These are phyloP conservation scores for Moxostoma hubbsi DNA, from an alignment of 2,797 vertebrate genomes.

Conservation along the genomic window DNA sequence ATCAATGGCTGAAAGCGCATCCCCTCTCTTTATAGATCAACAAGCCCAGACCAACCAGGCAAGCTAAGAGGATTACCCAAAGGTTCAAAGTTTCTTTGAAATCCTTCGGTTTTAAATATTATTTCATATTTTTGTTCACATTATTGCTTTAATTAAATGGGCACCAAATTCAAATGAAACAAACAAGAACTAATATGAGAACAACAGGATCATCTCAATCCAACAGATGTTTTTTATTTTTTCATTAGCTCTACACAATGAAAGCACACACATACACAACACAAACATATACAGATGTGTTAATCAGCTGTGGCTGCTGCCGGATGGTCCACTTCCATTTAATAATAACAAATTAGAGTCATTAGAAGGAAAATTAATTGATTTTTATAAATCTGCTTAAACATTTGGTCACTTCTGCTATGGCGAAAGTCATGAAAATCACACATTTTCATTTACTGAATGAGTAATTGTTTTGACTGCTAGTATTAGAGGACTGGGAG, in stretches of 20 bases:
- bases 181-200: constrained; percentile 59
- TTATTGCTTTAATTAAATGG: constrained; percentile 79
- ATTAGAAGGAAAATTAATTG: constrained; percentile 78
- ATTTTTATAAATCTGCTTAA: constrained; percentile 72
- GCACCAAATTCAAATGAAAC: constrained; percentile 58
- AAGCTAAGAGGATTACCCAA: constrained; percentile 79
- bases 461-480: constrained; percentile 15
- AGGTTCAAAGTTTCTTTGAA: constrained; percentile 84
- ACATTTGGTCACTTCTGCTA: constrained; percentile 23
- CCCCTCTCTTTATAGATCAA: constrained; percentile 66
- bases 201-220: constrained; percentile 12
- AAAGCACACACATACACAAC: constrained; percentile 26
- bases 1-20: constrained; percentile 67
- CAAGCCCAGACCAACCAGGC: constrained; percentile 66
- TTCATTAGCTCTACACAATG: constrained; percentile 9
- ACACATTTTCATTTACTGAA: constrained; percentile 7
- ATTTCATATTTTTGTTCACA: constrained; percentile 75
- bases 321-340: constrained; percentile 26
- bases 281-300: constrained; percentile 24
- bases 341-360: constrained; percentile 67
- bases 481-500: neutral
- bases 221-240: constrained; percentile 20
- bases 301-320: constrained; percentile 34
- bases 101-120: constrained; percentile 78
- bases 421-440: constrained; percentile 22